A percentile compares a stretch with the other conserved stretches of the same genome.
These are phyloP conservation scores for Eueremaeus valkanovi DNA, from an alignment of 2,888 invertebrate species.

Conservation along the genomic window DNA sequence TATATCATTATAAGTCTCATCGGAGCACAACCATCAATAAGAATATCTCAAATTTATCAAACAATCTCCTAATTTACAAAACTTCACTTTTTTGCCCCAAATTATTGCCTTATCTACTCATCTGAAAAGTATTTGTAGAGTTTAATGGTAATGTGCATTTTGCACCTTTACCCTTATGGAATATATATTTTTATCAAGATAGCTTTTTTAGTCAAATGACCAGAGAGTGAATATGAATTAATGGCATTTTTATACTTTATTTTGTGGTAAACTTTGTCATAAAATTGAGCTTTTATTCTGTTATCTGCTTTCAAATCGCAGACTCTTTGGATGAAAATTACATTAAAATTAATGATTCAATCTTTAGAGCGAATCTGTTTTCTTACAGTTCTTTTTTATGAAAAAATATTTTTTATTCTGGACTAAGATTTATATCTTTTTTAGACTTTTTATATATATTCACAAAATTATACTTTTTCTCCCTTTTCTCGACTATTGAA, in stretches of 20 bases:
- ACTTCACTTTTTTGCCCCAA: not conserved
- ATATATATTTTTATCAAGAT: no score
- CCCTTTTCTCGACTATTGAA: not conserved
- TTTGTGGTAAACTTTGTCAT: no score
- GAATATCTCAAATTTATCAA: not conserved
- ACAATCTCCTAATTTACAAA: not conserved
- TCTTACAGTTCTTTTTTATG: not conserved
- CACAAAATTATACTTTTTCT: conserved; percentile 7
- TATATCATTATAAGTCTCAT: not conserved
- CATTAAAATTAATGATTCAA: conserved; percentile 20
- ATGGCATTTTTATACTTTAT: no score
- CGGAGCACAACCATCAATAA: not conserved
- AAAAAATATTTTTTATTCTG: not conserved
- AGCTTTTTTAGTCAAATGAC: no score
- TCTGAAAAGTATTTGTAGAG: no score
- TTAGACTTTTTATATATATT: not conserved
- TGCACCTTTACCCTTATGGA: no score
- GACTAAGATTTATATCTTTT: conserved; percentile 8
- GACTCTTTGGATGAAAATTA: not conserved
- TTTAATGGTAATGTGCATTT: no score
- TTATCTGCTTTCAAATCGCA: not conserved
- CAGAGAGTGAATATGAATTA: no score
- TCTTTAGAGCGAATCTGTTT: conserved; percentile 8
- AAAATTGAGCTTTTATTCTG: no score
- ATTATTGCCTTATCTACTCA: not conserved